Evolutionary conservation across 2,797 vertebrate species (phyloP).

Genomic region (Strix occidentalis): DNA sequence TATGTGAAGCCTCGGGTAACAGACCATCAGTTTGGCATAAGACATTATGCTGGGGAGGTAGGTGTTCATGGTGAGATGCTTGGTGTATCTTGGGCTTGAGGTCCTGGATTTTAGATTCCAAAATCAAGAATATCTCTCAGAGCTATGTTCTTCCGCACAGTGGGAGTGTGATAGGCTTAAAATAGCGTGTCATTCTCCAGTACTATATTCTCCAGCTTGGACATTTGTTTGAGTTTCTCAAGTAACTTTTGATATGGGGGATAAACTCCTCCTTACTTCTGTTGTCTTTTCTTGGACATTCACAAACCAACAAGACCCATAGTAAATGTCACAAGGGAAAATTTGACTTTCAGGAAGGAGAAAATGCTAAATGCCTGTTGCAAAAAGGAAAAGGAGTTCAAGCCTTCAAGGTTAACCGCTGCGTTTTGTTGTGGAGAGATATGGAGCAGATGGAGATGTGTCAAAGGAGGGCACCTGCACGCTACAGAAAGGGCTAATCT

Average conservation of each 20-base stretch:
- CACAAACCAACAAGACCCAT: not conserved
- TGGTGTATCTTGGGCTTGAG: not conserved
- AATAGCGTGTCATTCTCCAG: not conserved
- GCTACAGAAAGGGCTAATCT: not conserved
- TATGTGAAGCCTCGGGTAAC: constrained; percentile 92
- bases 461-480: not conserved
- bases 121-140: not conserved
- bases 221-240: not conserved
- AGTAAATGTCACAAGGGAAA: not conserved
- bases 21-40: constrained; percentile 93
- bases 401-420: not conserved
- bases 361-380: not conserved
- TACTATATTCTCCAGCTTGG: not conserved
- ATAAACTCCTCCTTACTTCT: not conserved
- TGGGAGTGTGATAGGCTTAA: not conserved
- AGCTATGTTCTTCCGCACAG: not conserved
- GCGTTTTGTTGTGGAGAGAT: not conserved
- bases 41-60: constrained; percentile 94
- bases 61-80: not conserved
- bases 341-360: not conserved
- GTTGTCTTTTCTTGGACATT: not conserved
- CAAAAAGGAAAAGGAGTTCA: not conserved
- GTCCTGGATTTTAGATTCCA: not conserved
- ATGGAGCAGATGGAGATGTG: not conserved
- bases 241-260: not conserved